Base-by-base conservation (phyloP, 2,888 invertebrate species). In the Conistra vaccinii region DNA sequence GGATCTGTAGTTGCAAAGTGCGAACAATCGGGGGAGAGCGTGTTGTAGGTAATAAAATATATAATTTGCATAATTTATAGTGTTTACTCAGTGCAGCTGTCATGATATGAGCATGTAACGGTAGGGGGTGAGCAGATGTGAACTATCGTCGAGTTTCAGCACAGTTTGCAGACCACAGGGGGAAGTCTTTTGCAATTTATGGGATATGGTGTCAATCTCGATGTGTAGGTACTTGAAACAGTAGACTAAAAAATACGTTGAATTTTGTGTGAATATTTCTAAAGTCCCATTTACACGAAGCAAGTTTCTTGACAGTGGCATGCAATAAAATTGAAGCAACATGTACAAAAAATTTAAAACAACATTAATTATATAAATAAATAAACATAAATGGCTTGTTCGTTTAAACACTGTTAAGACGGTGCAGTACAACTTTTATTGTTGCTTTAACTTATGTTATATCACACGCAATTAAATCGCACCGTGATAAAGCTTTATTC, bases 61-160 rank as follows among this genome's bases (percentile, higher is more conserved):
- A 83, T 81, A 77, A 87, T 88, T 87, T 88, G 80, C 87, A 86
- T 87, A 88, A 87, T 88, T 83, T 88, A 87, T 86, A 63, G 78
- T 85, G 81, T 83, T 85, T 85, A 71, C 80, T 72, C 58, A 69
- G 73, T 73, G 74, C n/a, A 82, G 77, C 53, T 77, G 78, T 85
- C 78, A 81, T 61, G 85, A 85, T 81, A 81, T 67, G 29, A 66
- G 35, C 57, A 5, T 55, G 62, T 20, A 60, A 48, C 23, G 58
- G 67, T 73, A n/a, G 73, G 69, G 76, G 61, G 75, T 68, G 60
- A 68, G 85, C 85, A 82, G 82, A 85, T 76, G 85, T 35, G 67
- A 55, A 85, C 81, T 81, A 85, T 76, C 57, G 72, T 29, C 67
- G 67, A 51, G 35, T 62, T 63, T 51, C 58, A 80, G 80, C 51